Evolutionary conservation across 2,797 vertebrate genomes (phyloP).

Genomic region (Poeciliopsis turneri): DNA sequence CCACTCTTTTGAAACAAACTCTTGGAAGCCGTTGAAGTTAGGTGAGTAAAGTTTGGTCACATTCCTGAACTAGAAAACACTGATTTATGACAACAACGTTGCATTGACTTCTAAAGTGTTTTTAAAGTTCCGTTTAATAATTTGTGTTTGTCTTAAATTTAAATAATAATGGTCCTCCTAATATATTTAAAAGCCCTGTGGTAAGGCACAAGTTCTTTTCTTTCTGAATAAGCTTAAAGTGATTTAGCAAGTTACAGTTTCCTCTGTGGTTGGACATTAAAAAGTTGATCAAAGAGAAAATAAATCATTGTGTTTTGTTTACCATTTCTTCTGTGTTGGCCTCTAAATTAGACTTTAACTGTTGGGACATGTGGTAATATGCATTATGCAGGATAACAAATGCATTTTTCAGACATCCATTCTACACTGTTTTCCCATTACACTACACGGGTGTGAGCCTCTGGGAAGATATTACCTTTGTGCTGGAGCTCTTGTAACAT

Average conservation of each 20-base stretch:
- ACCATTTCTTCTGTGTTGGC: conserved; percentile 22
- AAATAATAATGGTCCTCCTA: neutral
- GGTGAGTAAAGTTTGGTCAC: neutral
- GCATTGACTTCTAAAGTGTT: neutral
- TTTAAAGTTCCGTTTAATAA: neutral
- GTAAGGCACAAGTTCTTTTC: neutral
- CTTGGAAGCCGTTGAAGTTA: neutral
- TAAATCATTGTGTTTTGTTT: conserved; percentile 48
- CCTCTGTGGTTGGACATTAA: conserved; percentile 13
- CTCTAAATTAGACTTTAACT: conserved; percentile 48
- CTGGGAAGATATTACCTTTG: conserved; percentile 93
- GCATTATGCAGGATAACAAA: conserved; percentile 59
- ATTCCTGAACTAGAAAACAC: neutral
- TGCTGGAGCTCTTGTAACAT: conserved; percentile 90
- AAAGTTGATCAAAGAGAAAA: conserved; percentile 33
- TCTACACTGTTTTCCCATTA: conserved; percentile 57
- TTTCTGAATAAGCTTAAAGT: conserved; percentile 10
- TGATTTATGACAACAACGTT: neutral
- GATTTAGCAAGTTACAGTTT: conserved; percentile 9
- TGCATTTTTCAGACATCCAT: conserved; percentile 64
- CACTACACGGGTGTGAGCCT: conserved; percentile 80
- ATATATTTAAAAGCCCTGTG: neutral
- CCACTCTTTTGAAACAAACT: neutral
- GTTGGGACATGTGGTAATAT: conserved; percentile 41
- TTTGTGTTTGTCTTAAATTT: neutral